These are phyloP conservation scores for Phainopepla nitens DNA, from an alignment of 2,113 vertebrate genomes.

Conservation along the genomic window DNA sequence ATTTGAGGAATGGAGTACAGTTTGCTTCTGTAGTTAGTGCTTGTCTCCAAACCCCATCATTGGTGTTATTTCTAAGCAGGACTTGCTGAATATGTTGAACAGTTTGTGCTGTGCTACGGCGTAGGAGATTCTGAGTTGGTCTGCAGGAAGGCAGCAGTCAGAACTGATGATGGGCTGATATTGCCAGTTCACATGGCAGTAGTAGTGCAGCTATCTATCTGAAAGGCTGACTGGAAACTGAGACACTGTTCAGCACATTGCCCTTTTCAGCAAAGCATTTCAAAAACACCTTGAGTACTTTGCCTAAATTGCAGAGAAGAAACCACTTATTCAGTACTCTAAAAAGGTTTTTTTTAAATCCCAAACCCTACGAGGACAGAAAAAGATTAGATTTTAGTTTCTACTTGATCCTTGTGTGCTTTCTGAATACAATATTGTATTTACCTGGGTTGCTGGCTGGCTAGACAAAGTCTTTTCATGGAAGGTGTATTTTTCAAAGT, in stretches of 20 bases:
- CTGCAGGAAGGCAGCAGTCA: neutral
- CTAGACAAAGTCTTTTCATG: neutral
- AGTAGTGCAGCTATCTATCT: neutral
- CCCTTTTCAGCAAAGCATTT: neutral
- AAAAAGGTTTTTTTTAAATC: neutral
- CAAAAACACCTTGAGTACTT: neutral
- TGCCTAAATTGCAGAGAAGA: neutral
- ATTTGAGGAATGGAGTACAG: neutral
- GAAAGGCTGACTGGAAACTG: neutral
- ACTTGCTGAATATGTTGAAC: neutral
- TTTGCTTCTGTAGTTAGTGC: neutral
- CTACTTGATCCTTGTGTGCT: neutral
- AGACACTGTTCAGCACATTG: neutral
- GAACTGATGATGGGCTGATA: neutral
- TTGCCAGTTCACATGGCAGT: neutral
- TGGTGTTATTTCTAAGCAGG: neutral
- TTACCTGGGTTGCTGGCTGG: neutral
- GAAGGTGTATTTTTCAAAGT: neutral
- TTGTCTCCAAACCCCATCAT: neutral
- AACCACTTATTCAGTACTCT: neutral
- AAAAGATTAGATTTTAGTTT: neutral
- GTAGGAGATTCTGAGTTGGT: neutral
- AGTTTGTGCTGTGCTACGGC: neutral
- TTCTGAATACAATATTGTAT: neutral
- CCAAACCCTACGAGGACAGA: rapidly evolving